phyloP scores from a whole-genome alignment of 1,140 invertebrate species.

The Anagrus nilaparvatae region DNA sequence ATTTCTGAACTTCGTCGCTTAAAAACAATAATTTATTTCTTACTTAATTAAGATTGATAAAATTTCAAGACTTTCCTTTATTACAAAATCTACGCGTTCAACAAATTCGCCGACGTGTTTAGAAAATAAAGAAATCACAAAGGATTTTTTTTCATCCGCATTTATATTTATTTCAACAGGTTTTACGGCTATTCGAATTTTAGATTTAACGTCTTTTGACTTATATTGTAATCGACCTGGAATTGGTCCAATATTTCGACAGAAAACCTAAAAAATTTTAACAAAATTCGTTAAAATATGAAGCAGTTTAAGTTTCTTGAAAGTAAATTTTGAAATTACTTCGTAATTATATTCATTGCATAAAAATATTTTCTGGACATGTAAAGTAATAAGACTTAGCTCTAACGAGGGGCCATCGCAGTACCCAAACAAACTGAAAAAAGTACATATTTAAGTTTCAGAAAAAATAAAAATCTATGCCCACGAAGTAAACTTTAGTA shows the following conservation, averaged over 20 bases:
- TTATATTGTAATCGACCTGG: constrained; percentile 23
- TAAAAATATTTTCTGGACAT: constrained; percentile 25
- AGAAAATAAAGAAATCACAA: constrained; percentile 27
- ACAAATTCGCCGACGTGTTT: constrained; percentile 27
- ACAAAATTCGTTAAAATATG: not conserved
- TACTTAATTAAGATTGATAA: constrained; percentile 29
- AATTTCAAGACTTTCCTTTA: constrained; percentile 29
- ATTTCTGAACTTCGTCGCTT: not conserved
- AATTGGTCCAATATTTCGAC: constrained; percentile 26
- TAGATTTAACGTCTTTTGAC: constrained; percentile 21
- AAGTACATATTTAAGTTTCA: not conserved
- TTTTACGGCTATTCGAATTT: constrained; percentile 21
- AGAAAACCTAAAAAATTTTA: constrained; percentile 22
- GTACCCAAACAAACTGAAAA: constrained; percentile 22
- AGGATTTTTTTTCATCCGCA: constrained; percentile 22
- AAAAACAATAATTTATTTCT: not conserved
- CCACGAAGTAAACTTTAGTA: not conserved
- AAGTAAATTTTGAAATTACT: constrained; percentile 17
- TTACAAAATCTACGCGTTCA: constrained; percentile 29
- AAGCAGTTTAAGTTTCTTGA: not conserved
- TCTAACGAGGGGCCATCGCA: constrained; percentile 30
- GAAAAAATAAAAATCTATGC: not conserved
- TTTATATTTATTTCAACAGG: constrained; percentile 17
- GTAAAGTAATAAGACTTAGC: constrained; percentile 27
- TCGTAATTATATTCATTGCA: constrained; percentile 30